A percentile compares a stretch with the other conserved stretches of the same genome.
These are phyloP conservation scores for Balanococcus diminutus DNA, from an alignment of 2,888 invertebrate species.

Conservation along the genomic window DNA sequence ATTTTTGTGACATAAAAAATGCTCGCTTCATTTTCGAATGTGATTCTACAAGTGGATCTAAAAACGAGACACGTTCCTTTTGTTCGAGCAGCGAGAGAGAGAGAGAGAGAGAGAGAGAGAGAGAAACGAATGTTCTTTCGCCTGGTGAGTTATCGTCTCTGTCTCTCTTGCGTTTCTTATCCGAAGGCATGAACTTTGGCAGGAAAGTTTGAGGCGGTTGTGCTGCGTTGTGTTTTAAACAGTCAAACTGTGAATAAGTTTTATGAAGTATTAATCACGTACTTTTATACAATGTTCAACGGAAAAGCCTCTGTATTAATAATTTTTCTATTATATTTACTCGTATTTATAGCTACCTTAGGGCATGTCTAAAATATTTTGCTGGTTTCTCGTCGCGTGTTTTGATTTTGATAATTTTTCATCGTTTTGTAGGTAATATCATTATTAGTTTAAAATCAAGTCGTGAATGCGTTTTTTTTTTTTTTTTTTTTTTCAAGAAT, in stretches of 20 bases:
- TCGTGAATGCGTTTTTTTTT: no score
- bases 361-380: not conserved
- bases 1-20: not conserved
- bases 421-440: no score
- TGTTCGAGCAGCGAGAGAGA: not conserved
- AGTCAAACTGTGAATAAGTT: not conserved
- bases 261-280: not conserved
- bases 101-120: not conserved
- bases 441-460: no score
- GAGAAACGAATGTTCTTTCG: not conserved
- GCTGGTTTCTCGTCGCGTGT: not conserved
- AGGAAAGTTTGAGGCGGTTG: not conserved
- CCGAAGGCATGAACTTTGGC: not conserved
- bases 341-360: not conserved
- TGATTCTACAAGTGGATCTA: constrained; percentile 2
- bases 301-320: not conserved
- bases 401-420: not conserved
- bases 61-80: not conserved
- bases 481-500: no score
- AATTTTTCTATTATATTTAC: not conserved
- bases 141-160: not conserved
- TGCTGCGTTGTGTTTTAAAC: not conserved
- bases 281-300: not conserved
- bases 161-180: not conserved
- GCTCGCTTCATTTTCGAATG: not conserved